Percentiles rank a stretch among this genome's conserved stretches.
Evolutionary conservation across 2,888 invertebrate genomes (phyloP).

Genomic region (Cybosia mesomella): DNA sequence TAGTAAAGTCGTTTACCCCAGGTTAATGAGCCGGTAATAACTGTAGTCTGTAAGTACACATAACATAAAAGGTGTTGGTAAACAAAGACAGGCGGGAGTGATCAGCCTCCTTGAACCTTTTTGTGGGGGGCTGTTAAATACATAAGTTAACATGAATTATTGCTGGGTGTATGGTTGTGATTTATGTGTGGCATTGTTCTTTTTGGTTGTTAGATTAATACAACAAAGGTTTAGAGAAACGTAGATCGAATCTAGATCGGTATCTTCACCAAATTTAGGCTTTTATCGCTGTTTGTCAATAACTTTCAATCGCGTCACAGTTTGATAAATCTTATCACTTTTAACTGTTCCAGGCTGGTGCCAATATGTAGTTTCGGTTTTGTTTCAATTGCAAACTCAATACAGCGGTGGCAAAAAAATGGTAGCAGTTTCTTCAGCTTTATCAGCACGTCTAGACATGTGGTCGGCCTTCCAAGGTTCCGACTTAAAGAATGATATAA

Average conservation of each 20-base stretch:
- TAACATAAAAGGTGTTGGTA: slow-evolving; percentile 8
- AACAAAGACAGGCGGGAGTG: not conserved
- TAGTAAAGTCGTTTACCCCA: not conserved
- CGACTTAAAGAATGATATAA: slow-evolving; percentile 32
- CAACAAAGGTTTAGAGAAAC: not conserved
- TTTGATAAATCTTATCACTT: not conserved
- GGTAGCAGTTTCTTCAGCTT: not conserved
- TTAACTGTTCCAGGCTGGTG: not conserved
- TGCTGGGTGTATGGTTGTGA: too few relatives aligned
- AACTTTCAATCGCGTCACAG: not conserved
- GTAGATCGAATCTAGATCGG: not conserved
- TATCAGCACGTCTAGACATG: not conserved
- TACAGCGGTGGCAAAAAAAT: not conserved
- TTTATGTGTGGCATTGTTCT: too few relatives aligned
- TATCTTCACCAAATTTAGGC: not conserved
- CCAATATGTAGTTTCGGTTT: not conserved
- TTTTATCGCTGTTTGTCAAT: not conserved
- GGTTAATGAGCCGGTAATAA: slow-evolving; percentile 10
- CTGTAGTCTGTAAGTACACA: slow-evolving; percentile 4
- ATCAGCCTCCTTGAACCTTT: slow-evolving; percentile 25
- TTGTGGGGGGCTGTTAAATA: not conserved
- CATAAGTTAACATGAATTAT: slow-evolving; percentile 1
- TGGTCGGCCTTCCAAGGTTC: not conserved
- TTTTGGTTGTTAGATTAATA: not conserved
- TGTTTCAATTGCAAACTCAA: not conserved